Conservation (phyloP, 2,888 invertebrate genomes). For the Chymomyza fuscimana region DNA sequence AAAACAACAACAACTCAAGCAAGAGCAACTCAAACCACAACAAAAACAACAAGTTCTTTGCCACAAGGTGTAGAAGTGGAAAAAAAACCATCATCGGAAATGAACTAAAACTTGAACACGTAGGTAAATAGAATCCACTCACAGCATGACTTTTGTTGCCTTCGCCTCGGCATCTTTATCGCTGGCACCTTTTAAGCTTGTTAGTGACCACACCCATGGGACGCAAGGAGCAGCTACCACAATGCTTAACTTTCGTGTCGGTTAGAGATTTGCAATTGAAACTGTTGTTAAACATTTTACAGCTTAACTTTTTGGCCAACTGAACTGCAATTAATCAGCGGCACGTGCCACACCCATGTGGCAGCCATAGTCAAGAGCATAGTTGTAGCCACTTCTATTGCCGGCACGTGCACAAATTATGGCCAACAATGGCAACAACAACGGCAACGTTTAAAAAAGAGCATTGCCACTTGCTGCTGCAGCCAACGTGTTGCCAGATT, state of each 20-base stretch:
- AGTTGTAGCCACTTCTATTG: slow-evolving; percentile 34
- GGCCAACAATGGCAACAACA: slow-evolving; percentile 25
- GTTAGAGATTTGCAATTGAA: slow-evolving; percentile 10
- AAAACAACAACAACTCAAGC: slow-evolving; percentile 20
- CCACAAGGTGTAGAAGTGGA: background rate
- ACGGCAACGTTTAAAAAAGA: slow-evolving; percentile 22
- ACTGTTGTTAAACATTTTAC: slow-evolving; percentile 49
- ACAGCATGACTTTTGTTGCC: background rate
- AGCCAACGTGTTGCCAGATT: slow-evolving; percentile 66
- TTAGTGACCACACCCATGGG: slow-evolving; percentile 14
- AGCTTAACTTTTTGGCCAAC: slow-evolving; percentile 38
- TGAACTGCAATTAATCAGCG: slow-evolving; percentile 61
- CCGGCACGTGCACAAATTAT: slow-evolving; percentile 60
- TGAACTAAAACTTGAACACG: slow-evolving; percentile 59
- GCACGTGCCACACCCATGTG: slow-evolving; percentile 58
- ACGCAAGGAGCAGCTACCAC: background rate
- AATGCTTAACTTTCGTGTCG: background rate
- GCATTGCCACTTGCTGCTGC: slow-evolving; percentile 50
- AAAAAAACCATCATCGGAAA: slow-evolving; percentile 30
- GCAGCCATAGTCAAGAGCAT: background rate
- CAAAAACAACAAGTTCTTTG: slow-evolving; percentile 23
- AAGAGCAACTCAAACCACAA: slow-evolving; percentile 16
- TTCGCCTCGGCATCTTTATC: background rate
- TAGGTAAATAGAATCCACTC: slow-evolving; percentile 46
- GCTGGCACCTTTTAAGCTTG: background rate